Conservation (phyloP, 2,888 invertebrate genomes). For the Oscheius sp. region DNA sequence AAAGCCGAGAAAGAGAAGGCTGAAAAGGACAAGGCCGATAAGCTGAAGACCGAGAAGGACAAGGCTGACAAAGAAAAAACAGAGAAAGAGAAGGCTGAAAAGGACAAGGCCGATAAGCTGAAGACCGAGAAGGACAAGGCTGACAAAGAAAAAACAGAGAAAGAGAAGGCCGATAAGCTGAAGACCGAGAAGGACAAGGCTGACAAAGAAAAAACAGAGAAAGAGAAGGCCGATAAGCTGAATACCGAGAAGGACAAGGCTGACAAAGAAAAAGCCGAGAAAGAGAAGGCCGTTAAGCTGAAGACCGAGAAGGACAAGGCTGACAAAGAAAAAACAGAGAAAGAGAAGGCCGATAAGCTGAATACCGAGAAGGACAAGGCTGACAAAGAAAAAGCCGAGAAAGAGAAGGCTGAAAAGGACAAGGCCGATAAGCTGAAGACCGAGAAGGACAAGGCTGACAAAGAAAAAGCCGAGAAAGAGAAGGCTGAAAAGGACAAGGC, state of each 20-base stretch:
- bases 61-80: background rate
- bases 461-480: background rate
- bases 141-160: background rate
- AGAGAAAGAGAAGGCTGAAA: conserved; percentile 12
- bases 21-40: conserved; percentile 12
- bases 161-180: background rate
- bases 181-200: background rate
- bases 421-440: conserved; percentile 10
- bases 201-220: conserved; percentile 5
- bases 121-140: conserved; percentile 16
- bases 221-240: conserved; percentile 11
- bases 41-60: background rate
- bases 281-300: background rate
- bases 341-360: conserved; percentile 8
- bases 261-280: background rate
- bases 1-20: conserved; percentile 14
- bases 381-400: conserved; percentile 2
- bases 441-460: conserved; percentile 7
- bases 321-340: background rate
- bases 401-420: background rate
- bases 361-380: background rate
- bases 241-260: conserved; percentile 11
- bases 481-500: conserved; percentile 16
- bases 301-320: background rate
- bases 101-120: conserved; percentile 1